phyloP scores from a whole-genome alignment of 2,113 vertebrate genomes.

The Phyllopteryx taeniolatus region DNA sequence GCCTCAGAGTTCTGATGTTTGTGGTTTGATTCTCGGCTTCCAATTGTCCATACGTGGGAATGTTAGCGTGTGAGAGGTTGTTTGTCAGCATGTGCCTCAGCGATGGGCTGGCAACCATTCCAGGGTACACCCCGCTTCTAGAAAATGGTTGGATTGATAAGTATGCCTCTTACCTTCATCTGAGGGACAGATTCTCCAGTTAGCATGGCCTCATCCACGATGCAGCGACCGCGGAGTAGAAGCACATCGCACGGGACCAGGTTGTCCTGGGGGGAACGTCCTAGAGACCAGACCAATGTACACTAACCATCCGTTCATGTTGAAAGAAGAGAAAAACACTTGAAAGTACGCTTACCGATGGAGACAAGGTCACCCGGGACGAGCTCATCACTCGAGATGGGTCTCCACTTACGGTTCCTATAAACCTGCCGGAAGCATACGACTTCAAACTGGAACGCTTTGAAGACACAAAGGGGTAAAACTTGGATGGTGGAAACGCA shows the following conservation, averaged over 20 bases:
- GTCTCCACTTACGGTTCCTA: constrained; percentile 94
- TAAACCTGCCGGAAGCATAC: constrained; percentile 78
- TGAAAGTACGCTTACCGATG: constrained; percentile 74
- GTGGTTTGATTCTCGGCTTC: too few relatives aligned
- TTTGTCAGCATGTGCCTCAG: too few relatives aligned
- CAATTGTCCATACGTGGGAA: too few relatives aligned
- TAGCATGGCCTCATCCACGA: constrained; percentile 96
- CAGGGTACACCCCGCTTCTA: background rate
- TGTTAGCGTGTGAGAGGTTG: too few relatives aligned
- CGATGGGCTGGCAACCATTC: too few relatives aligned
- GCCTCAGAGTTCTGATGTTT: too few relatives aligned
- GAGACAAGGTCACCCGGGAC: constrained; percentile 92
- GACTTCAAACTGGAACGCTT: background rate
- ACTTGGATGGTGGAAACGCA: background rate
- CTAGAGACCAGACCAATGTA: constrained; percentile 53
- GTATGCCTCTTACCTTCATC: constrained; percentile 82
- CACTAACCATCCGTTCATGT: background rate
- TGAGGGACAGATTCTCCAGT: constrained; percentile 95
- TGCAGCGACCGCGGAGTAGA: constrained; percentile 87
- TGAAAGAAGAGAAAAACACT: background rate
- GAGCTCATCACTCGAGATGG: constrained; percentile 87
- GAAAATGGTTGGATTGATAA: background rate
- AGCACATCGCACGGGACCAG: constrained; percentile 92
- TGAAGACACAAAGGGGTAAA: background rate
- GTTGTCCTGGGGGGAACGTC: constrained; percentile 91